Conservation (phyloP, 64 coral and sea anemone species). For the Pocillopora damicornis region DNA sequence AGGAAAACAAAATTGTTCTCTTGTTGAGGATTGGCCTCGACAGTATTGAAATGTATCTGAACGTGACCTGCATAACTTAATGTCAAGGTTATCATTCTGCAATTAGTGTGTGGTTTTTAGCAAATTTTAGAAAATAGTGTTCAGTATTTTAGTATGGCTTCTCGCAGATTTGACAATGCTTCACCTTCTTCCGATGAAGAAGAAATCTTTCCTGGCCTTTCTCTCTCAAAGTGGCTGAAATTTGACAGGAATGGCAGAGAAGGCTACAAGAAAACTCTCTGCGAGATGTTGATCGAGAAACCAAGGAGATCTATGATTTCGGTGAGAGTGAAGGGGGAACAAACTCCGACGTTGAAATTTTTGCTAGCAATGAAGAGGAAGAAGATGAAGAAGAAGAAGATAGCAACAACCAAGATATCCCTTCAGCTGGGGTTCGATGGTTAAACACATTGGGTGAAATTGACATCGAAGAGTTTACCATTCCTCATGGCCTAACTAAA, state of each 20-base stretch:
- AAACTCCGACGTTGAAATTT: background rate
- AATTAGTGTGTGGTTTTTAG: too few relatives aligned
- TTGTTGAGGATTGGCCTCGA: too few relatives aligned
- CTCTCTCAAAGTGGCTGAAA: background rate
- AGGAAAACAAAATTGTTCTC: too few relatives aligned
- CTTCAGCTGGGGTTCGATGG: background rate
- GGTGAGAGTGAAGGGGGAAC: background rate
- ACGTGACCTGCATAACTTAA: too few relatives aligned
- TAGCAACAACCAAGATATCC: background rate
- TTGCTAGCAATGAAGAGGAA: background rate
- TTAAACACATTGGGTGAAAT: background rate
- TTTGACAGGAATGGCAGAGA: background rate
- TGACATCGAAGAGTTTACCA: slow-evolving; percentile 1
- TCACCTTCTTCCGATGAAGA: too few relatives aligned
- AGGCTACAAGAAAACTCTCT: background rate
- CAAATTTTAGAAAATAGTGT: too few relatives aligned
- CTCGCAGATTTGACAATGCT: too few relatives aligned
- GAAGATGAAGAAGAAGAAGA: background rate
- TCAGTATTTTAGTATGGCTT: too few relatives aligned
- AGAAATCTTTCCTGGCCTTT: background rate
- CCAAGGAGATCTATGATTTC: background rate
- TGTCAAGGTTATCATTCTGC: too few relatives aligned
- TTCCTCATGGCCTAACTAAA: background rate
- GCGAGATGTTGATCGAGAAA: background rate
- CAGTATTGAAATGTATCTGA: too few relatives aligned